Evolutionary conservation across 92 coral and sea anemone species (phyloP), one percentile per base, ranked within the genome.

Genomic region (Metridium senile): DNA sequence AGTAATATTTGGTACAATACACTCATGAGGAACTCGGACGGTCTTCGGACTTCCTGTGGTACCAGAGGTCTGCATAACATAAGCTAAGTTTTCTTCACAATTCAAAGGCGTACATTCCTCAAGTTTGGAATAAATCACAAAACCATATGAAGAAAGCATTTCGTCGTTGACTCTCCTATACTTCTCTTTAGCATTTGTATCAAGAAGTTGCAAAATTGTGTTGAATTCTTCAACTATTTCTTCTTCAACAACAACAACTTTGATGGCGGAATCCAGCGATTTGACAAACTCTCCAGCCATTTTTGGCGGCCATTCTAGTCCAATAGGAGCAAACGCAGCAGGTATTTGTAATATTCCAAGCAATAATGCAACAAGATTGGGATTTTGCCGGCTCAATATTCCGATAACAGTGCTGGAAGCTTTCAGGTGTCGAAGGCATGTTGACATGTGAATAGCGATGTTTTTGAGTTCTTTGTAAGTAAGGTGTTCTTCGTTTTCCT

Each of bases 41-140:
- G 89, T 81, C 76, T 89, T 95, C 18, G 99, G 93, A 57, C 76
- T 85, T 20, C 99, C 99, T 28, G 99, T 95, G 56, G 96, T 95
- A 2, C 99, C 99, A 7, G 99, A 95, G 0, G 97, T 95, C 82
- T 95, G 97, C 97, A 95, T 95, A 51, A 89, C 86, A 61, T 89
- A 95, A 22, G 96, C 97, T 76, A 92, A 67, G 54, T 57, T 47
- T 19, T 26, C 45, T 8, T 58, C 54, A 70, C n/a, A 34, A n/a
- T 70, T 47, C 26, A 66, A 26, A 52, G 54, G n/a, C n/a, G 49
- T 18, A 26, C 66, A 53, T 62, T 20, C 18, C 56, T 68, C 81
- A 56, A 20, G 29, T 47, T 58, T 23, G 23, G 13, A 21, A 26
- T 16, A 51, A 16, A 83, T 68, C 34, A 49, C 51, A 74, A 83